These are phyloP conservation scores for Rhinichthys osculus DNA, from an alignment of 2,797 vertebrate genomes.

Conservation along the genomic window DNA sequence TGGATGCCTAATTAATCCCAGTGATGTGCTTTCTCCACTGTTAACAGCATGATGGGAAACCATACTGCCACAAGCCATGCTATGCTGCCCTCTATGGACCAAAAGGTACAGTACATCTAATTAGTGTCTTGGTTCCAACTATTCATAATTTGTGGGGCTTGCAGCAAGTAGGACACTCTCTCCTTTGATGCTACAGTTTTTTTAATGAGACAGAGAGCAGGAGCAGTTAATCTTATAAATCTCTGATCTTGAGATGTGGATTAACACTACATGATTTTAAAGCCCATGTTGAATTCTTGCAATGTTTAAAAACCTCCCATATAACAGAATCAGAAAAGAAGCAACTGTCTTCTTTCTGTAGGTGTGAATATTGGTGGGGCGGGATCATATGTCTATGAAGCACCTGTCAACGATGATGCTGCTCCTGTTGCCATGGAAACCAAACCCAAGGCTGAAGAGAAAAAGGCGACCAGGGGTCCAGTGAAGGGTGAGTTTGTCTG, in stretches of 20 bases:
- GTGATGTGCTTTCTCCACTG: conserved; percentile 29
- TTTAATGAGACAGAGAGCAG: conserved; percentile 23
- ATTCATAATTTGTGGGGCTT: conserved; percentile 8
- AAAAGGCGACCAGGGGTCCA: conserved; percentile 68
- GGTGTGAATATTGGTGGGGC: conserved; percentile 82
- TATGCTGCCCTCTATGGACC: conserved; percentile 77
- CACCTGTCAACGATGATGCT: conserved; percentile 69
- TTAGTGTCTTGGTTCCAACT: background rate
- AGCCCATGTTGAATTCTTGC: background rate
- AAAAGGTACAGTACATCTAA: conserved; percentile 68
- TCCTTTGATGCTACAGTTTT: conserved; percentile 27
- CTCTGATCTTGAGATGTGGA: conserved; percentile 9
- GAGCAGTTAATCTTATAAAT: background rate
- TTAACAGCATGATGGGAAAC: conserved; percentile 76
- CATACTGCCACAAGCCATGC: conserved; percentile 78
- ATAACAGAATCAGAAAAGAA: background rate
- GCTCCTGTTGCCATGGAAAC: conserved; percentile 70
- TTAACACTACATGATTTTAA: background rate
- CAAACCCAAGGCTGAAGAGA: conserved; percentile 67
- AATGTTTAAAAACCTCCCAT: background rate
- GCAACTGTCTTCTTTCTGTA: conserved; percentile 43
- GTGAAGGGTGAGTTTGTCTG: conserved; percentile 73
- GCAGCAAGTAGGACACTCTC: conserved; percentile 17
- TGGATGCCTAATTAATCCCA: conserved; percentile 20
- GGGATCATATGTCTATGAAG: conserved; percentile 77